Percentiles rank a stretch among this genome's conserved stretches.
Evolutionary conservation across 92 coral and sea anemone species (phyloP).

Genomic region (Zoanthus gigantus): DNA sequence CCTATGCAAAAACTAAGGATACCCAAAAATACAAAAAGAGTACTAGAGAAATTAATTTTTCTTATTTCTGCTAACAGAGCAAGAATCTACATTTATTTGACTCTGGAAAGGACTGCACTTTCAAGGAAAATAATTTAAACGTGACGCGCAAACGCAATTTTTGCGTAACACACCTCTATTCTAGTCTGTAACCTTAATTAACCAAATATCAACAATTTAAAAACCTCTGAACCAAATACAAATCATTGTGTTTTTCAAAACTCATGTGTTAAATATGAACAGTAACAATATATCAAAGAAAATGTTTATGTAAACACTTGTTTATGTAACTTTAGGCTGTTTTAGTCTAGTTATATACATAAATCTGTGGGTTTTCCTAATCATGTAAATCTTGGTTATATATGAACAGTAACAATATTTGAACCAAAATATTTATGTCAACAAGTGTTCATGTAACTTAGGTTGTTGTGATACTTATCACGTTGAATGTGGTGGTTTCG

Average conservation of each 20-base stretch:
- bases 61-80: conserved; percentile 12
- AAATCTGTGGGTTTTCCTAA: conserved; percentile 16
- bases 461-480: conserved; percentile 16
- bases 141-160: conserved; percentile 2
- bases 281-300: conserved; percentile 14
- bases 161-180: no score
- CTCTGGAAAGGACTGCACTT: conserved; percentile 18
- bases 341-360: conserved; percentile 8
- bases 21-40: conserved; percentile 35
- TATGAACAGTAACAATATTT: conserved; percentile 8
- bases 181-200: not conserved
- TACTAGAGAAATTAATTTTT: conserved; percentile 26
- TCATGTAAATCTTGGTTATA: conserved; percentile 8
- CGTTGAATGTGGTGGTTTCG: conserved; percentile 18
- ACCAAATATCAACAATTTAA: conserved; percentile 7
- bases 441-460: conserved; percentile 9
- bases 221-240: conserved; percentile 16
- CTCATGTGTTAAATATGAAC: conserved; percentile 12
- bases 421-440: conserved; percentile 9
- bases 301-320: conserved; percentile 5
- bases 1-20: conserved; percentile 36
- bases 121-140: conserved; percentile 8
- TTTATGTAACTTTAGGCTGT: conserved; percentile 9
- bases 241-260: conserved; percentile 14
- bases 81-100: conserved; percentile 12